Evolutionary conservation across 2,113 vertebrate species (phyloP), one percentile per base, ranked within the genome.

Genomic region (Montifringilla adamsi): DNA sequence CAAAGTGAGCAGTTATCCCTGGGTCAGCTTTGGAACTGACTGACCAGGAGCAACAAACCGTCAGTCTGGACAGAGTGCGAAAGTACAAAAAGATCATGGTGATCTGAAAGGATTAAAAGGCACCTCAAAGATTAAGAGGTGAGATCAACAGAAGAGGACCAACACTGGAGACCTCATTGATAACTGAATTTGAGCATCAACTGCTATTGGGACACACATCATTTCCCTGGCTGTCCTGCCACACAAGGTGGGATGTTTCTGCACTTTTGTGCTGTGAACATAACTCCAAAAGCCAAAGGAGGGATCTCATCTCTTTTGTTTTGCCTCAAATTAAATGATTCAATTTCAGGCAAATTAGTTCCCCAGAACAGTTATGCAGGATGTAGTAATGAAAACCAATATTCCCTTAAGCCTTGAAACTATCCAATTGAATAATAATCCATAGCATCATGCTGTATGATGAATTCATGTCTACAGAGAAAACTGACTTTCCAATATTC

Each of bases 141-240:
- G 37, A 35, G 37, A n/a, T 11, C 10, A 66, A 27, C 23, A 64
- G 37, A 56, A 69, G 11, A 64, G 11, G 33, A 52, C 17, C 6
- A 80, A 31, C 35, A 26, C 0, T 43, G 55, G 73, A 60, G 33
- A 56, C 15, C 35, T 74, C 3, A 11, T 0, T n/a, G 24, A 18
- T 13, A 30, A 60, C 0, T 62, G n/a, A 64, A 16, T 73, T 28
- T 0, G 2, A 66, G 46, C 18, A 77, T 43, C 33, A 47, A 0
- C 17, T 31, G 13, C 15, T 46, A 3, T 6, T n/a, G 21, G 68
- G 24, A 33, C 30, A 47, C 6, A 3, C 9, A 15, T 3, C 0
- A 0, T 46, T 87, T 74, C 80, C 30, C 37, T 33, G 33, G 22
- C 33, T 9, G 26, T 20, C 9, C 70, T 3, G 4, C 13, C 35